These are phyloP conservation scores for Pantherophis vulpinus DNA, from an alignment of 2,797 vertebrate genomes.

Conservation along the genomic window DNA sequence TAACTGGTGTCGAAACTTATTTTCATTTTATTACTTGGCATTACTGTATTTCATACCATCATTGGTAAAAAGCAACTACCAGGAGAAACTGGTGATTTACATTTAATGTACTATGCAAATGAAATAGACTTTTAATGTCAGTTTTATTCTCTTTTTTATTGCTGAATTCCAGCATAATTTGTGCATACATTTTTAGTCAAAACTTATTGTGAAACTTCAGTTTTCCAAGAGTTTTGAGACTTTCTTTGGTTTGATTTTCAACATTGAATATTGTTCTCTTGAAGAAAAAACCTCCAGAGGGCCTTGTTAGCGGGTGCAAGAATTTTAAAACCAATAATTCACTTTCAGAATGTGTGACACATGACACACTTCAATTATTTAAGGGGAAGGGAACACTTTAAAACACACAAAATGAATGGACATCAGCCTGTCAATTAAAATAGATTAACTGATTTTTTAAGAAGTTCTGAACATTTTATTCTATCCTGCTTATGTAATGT, in stretches of 20 bases:
- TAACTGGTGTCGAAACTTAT: background rate
- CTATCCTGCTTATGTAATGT: background rate
- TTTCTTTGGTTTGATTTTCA: slow-evolving; percentile 8
- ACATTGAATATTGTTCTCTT: background rate
- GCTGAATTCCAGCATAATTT: background rate
- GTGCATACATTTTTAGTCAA: slow-evolving; percentile 1
- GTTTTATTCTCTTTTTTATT: background rate
- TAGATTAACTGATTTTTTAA: background rate
- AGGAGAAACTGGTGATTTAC: background rate
- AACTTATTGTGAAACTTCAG: background rate
- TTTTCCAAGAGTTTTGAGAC: background rate
- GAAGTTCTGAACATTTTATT: background rate
- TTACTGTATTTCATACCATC: background rate
- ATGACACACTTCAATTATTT: slow-evolving; percentile 33
- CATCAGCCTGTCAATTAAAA: slow-evolving; percentile 4
- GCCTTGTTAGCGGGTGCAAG: background rate
- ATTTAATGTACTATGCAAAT: background rate
- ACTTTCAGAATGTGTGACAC: slow-evolving; percentile 4
- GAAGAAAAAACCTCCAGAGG: background rate
- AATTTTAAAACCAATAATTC: slow-evolving; percentile 30
- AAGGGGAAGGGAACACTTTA: background rate
- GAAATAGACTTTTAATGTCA: background rate
- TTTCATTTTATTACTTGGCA: background rate
- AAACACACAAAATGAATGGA: background rate
- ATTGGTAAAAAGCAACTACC: background rate